Evolutionary conservation across 2,888 invertebrate species (phyloP), one percentile per base, ranked within the genome.

Genomic region (Diploptera punctata): DNA sequence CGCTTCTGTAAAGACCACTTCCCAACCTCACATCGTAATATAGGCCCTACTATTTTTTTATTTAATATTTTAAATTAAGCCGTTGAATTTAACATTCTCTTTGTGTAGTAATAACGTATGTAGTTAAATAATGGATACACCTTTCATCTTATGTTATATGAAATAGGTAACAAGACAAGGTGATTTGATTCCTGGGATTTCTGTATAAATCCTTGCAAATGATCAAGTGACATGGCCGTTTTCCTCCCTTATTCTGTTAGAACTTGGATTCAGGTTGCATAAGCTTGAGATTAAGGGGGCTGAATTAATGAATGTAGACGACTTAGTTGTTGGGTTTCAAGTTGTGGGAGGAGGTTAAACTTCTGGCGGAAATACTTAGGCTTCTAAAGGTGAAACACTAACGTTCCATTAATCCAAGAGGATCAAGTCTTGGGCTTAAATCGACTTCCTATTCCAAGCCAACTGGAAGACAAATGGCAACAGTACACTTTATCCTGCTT

Each of bases 311-410:
- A 62, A 62, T 19, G 62, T 60, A n/a, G 29, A 60, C 54, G 31
- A 38, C 62, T 62, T 18, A 43, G 62, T 43, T 44, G 65, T 65
- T 65, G 33, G n/a, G 24, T 43, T n/a, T 16, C 4, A 43, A 65
- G 44, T 65, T 65, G n/a, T n/a, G n/a, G n/a, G n/a, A n/a, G n/a
- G n/a, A 65, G 65, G 65, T 65, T 24, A 44, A 44, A 43, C 54
- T 24, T 54, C 54, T 26, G 4, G 62, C 62, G 43, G 43, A 24
- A 43, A 43, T 62, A 24, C 19, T 33, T 61, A n/a, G n/a, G n/a
- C 61, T 7, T 19, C 26, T 19, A 43, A 38, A 65, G 44, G 43
- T 65, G 24, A 65, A 65, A 65, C 16, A 38, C 62, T 21, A 24
- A 7, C 7, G 24, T 4, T 19, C 24, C 54, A 65, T 65, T 65